A percentile compares a stretch with the other conserved stretches of the same genome.
Conservation (phyloP, 1,140 invertebrate species). For the Octopus bimaculoides region DNA sequence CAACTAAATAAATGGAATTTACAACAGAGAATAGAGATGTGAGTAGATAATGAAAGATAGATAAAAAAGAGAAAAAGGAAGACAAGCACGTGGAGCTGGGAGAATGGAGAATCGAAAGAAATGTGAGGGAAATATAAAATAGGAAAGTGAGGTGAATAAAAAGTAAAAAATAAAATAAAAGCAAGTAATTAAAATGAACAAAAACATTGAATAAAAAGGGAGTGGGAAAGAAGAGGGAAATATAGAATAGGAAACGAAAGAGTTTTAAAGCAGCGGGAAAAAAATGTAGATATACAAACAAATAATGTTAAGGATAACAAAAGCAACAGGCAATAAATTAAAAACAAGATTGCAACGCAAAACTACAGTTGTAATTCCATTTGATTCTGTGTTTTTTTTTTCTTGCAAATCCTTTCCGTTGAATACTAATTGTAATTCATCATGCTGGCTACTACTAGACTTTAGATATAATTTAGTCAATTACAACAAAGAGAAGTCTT, state of each 20-base stretch:
- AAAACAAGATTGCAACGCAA: not conserved
- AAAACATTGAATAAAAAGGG: not conserved
- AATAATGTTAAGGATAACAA: not conserved
- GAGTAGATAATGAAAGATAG: not conserved
- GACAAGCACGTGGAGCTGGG: not conserved
- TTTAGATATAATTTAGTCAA: no score
- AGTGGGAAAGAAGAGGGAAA: not conserved
- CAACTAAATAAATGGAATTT: not conserved
- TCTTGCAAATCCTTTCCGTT: not conserved
- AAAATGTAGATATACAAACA: not conserved
- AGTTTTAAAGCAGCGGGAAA: not conserved
- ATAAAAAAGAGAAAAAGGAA: not conserved
- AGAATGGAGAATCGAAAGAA: not conserved
- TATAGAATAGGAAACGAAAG: not conserved
- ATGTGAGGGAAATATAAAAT: not conserved
- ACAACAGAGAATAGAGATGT: not conserved
- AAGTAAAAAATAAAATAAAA: not conserved
- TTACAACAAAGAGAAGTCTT: no score
- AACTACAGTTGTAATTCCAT: not conserved
- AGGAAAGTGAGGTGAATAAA: not conserved
- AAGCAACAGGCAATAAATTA: not conserved
- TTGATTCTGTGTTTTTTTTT: not conserved
- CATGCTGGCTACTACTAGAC: no score
- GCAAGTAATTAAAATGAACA: not conserved
- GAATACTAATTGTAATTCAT: no score